These are phyloP conservation scores for Hirudinaria manillensis DNA, from an alignment of 2,888 invertebrate species.

Conservation along the genomic window DNA sequence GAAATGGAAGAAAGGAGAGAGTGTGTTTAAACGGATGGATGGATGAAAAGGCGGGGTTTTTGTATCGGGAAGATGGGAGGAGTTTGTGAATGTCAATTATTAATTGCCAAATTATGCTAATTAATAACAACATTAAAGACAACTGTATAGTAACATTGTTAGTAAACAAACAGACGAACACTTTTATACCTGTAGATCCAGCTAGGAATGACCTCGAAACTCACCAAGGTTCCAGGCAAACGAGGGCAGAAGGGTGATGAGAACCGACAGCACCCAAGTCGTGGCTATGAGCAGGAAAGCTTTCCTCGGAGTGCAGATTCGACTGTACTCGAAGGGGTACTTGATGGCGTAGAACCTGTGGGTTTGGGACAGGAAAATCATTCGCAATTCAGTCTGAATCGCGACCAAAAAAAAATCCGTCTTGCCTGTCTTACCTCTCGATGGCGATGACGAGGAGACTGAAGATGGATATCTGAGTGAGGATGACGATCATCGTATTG, in stretches of 20 bases:
- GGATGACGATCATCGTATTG: slow-evolving; percentile 48
- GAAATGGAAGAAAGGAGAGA: background rate
- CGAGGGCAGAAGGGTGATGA: slow-evolving; percentile 47
- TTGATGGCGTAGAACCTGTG: slow-evolving; percentile 44
- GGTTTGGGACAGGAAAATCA: background rate
- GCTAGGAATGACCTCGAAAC: too few species aligned
- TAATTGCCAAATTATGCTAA: too few species aligned
- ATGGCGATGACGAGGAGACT: slow-evolving; percentile 48
- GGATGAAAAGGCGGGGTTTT: background rate
- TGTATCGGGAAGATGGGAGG: too few species aligned
- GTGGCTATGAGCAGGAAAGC: slow-evolving; percentile 42
- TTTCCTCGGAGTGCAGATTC: slow-evolving; percentile 42
- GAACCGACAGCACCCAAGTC: slow-evolving; percentile 46
- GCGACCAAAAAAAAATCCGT: background rate
- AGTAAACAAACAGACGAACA: too few species aligned
- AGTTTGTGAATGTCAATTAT: too few species aligned
- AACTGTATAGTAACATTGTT: too few species aligned
- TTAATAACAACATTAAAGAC: too few species aligned
- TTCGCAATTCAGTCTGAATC: background rate
- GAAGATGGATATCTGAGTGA: slow-evolving; percentile 51
- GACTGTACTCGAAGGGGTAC: slow-evolving; percentile 47
- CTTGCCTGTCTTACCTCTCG: slow-evolving; percentile 44
- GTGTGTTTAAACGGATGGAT: background rate
- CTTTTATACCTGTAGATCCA: background rate
- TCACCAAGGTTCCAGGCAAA: slow-evolving; percentile 49